A percentile compares a stretch with the other conserved stretches of the same genome.
These are phyloP conservation scores for Chaetodon trifasciatus DNA, from an alignment of 2,797 vertebrate species.

Conservation along the genomic window DNA sequence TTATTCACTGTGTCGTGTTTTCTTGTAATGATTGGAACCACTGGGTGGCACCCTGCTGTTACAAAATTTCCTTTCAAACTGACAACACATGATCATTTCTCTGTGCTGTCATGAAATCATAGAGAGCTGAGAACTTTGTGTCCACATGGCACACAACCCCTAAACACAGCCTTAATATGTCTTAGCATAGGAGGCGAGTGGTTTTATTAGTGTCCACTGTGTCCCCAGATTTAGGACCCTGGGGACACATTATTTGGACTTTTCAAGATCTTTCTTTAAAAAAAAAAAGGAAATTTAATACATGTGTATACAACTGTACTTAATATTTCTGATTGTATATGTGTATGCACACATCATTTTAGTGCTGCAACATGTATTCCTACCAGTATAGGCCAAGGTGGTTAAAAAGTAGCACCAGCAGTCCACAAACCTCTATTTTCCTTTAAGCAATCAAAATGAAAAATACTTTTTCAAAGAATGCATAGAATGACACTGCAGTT, in stretches of 20 bases:
- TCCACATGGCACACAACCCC: neutral
- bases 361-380: too few species aligned
- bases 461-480: too few species aligned
- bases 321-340: neutral
- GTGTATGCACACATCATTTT: too few species aligned
- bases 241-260: neutral
- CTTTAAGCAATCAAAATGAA: too few species aligned
- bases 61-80: constrained; percentile 5
- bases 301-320: neutral
- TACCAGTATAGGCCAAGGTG: too few species aligned
- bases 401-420: too few species aligned
- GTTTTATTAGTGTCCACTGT: neutral
- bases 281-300: neutral
- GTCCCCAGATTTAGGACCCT: neutral
- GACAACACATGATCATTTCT: neutral
- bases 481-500: too few species aligned
- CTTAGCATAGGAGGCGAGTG: neutral
- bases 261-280: neutral
- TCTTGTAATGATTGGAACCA: constrained; percentile 35
- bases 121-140: constrained; percentile 3
- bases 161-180: neutral
- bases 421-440: too few species aligned
- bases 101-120: constrained; percentile 3
- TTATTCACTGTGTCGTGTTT: neutral
- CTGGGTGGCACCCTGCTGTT: constrained; percentile 65